Percentiles rank a stretch among this genome's conserved stretches.
These are phyloP conservation scores for Tetraodon nigroviridis DNA, from an alignment of 2,113 vertebrate genomes.

Conservation along the genomic window DNA sequence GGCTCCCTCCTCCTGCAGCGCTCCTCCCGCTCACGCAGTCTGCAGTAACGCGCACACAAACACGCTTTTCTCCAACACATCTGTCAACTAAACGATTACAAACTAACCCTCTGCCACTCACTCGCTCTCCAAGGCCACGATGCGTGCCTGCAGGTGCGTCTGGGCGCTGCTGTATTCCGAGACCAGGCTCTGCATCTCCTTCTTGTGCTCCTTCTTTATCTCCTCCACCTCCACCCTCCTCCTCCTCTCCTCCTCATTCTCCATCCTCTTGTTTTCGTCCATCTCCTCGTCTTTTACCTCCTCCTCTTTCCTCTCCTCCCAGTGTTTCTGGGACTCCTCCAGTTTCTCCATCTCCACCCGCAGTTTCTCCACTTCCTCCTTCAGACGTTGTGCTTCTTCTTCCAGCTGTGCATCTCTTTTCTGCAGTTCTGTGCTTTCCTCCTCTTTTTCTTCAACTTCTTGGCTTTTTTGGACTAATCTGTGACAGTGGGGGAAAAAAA, in stretches of 20 bases:
- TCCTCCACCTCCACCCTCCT: constrained; percentile 73
- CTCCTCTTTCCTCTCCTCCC: constrained; percentile 74
- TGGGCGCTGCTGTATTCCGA: constrained; percentile 81
- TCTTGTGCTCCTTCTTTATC: constrained; percentile 76
- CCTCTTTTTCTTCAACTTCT: constrained; percentile 45
- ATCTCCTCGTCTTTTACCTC: constrained; percentile 65
- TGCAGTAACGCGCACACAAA: constrained; percentile 63
- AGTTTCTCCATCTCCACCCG: constrained; percentile 79
- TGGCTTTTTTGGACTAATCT: constrained; percentile 43
- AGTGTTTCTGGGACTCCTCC: constrained; percentile 77
- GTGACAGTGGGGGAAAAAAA: not conserved
- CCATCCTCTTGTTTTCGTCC: constrained; percentile 65
- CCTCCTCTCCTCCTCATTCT: constrained; percentile 67
- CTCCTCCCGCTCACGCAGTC: constrained; percentile 84
- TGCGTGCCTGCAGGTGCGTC: constrained; percentile 82
- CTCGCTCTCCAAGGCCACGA: constrained; percentile 85
- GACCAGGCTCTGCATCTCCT: constrained; percentile 79
- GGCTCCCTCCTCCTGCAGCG: constrained; percentile 78
- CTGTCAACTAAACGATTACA: not conserved
- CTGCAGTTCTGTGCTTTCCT: constrained; percentile 22
- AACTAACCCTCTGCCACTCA: constrained; percentile 55
- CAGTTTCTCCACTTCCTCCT: constrained; percentile 74
- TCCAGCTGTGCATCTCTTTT: constrained; percentile 62
- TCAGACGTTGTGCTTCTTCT: constrained; percentile 66
- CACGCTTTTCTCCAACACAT: constrained; percentile 34